These are phyloP conservation scores for Pygoscelis adeliae DNA, from an alignment of 2,113 vertebrate genomes.

Conservation along the genomic window DNA sequence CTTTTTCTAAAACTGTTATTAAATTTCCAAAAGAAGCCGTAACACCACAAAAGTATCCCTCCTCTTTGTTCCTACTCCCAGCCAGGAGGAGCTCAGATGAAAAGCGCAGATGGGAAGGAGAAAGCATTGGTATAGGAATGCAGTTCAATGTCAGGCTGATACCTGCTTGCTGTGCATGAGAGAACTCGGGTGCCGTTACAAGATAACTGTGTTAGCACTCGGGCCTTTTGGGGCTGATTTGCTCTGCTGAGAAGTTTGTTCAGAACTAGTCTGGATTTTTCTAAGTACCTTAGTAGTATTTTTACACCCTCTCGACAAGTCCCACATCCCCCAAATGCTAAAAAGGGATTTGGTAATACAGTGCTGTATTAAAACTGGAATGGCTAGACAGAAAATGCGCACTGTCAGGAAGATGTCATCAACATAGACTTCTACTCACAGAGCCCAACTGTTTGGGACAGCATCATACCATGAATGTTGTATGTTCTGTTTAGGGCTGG, in stretches of 20 bases:
- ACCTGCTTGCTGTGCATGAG: neutral
- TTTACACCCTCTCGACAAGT: neutral
- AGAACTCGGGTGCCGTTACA: rapidly evolving
- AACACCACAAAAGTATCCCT: neutral
- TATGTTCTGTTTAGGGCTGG: neutral
- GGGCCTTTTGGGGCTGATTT: neutral
- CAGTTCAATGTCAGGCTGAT: neutral
- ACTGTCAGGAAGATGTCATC: no score
- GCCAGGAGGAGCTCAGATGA: neutral
- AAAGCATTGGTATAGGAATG: rapidly evolving
- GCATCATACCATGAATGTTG: neutral
- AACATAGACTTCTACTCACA: neutral
- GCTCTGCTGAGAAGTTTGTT: neutral
- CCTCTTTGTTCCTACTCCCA: neutral
- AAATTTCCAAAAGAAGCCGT: neutral
- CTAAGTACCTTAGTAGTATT: neutral
- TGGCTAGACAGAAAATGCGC: neutral
- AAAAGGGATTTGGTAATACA: neutral
- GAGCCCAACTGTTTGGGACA: neutral
- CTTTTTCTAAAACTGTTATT: neutral
- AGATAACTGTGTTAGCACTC: neutral
- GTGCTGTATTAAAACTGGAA: neutral
- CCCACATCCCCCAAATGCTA: neutral
- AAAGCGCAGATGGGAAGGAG: neutral
- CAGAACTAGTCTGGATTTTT: neutral